Base-by-base conservation (phyloP, 2,113 vertebrate genomes). In the Platysternon megacephalum region DNA sequence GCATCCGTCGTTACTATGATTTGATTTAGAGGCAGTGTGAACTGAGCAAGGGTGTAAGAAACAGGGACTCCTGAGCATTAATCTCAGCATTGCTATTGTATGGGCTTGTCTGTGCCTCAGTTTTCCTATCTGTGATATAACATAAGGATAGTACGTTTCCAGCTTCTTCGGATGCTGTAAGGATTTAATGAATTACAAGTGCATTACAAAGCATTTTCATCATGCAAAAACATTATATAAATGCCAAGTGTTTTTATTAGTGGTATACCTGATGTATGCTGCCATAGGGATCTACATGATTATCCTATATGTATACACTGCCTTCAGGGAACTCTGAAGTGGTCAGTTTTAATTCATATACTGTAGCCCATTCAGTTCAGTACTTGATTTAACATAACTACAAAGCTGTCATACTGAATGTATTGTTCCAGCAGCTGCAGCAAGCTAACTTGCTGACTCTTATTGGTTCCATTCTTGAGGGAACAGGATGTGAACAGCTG, bases 301-400 rank as follows among this genome's bases (percentile, higher is more conserved):
- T 76, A 51, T 2, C 21, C 48, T 0, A 2, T 46, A 1, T 0
- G 24, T 0, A 0, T 26, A 44, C 0, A 0, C 0, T 1, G 48
- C 82, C 11, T 0, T 0, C 48, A 51, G 79, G 2, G 29, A 6
- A 76, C 85, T 48, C 58, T 0, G 4, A 22, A 48, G 90, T 72
- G 86, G 39, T 35, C 1, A 1, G 21, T 55, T 82, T 52, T 42
- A 42, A 24, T 2, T 49, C 3, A 32, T 24, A 4, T 3, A 5
- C 82, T 89, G n/a, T 24, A 49, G 76, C 44, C 44, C 2, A 2
- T 13, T 39, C 19, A 83, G 39, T 65, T 86, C 0, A 0, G 76
- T 90, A 39, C 61, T 12, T 17, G 72, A 29, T 76, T 56, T 4
- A 76, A 53, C 85, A 56, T 32, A 84, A 53, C 68, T 22, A 6